Evolutionary conservation across 2,797 vertebrate species (phyloP).

Genomic region (Psittacula derbiana): DNA sequence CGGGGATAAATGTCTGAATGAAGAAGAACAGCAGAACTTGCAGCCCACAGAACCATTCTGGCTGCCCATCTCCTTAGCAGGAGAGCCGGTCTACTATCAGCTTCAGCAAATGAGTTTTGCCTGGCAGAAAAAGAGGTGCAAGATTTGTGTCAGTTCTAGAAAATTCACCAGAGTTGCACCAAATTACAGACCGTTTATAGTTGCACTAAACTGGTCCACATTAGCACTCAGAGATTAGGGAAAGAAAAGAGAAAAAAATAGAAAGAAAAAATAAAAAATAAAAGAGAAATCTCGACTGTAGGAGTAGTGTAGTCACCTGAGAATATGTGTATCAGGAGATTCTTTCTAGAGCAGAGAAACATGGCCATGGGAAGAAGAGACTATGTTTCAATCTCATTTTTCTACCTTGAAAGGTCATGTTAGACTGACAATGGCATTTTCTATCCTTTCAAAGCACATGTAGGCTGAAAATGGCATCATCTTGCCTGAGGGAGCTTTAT

Average conservation of each 20-base stretch:
- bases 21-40: fast-evolving
- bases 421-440: conserved; percentile 1
- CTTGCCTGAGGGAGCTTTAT: conserved; percentile 6
- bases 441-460: not conserved
- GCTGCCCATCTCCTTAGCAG: not conserved
- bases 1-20: not conserved
- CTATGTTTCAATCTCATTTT: not conserved
- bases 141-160: not conserved
- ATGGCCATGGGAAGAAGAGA: not conserved
- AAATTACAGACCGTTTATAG: fast-evolving
- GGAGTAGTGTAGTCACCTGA: not conserved
- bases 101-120: not conserved
- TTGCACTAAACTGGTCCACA: not conserved
- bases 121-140: not conserved
- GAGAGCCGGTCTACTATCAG: not conserved
- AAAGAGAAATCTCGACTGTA: not conserved
- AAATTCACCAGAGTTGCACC: not conserved
- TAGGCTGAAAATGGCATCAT: not conserved
- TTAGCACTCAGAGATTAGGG: not conserved
- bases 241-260: no score
- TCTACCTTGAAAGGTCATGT: not conserved
- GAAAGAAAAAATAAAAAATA: no score
- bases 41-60: not conserved
- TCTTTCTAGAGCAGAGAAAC: not conserved
- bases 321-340: not conserved